Evolutionary conservation across 2,888 invertebrate genomes (phyloP).

Genomic region (Troides oblongomaculatus): DNA sequence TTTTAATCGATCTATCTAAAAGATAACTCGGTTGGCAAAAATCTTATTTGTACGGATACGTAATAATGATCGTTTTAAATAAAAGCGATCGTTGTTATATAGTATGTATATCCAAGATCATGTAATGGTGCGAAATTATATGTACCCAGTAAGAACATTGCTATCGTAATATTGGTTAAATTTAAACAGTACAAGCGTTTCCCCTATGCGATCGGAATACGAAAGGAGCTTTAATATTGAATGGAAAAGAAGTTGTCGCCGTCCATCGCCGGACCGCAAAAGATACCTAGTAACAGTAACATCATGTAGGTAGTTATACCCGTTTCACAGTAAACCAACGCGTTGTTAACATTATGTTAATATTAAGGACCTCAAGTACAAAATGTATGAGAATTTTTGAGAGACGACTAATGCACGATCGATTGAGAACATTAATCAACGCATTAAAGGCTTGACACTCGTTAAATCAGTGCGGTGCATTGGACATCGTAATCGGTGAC

Average conservation of each 20-base stretch:
- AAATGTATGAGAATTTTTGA: constrained; percentile 40
- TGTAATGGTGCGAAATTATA: background rate
- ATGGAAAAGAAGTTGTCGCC: constrained; percentile 22
- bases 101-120: background rate
- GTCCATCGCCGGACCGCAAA: constrained; percentile 21
- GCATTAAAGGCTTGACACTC: constrained; percentile 53
- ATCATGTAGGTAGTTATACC: constrained; percentile 26
- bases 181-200: constrained; percentile 19
- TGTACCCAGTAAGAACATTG: constrained; percentile 8
- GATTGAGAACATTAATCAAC: constrained; percentile 56
- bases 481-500: constrained; percentile 21
- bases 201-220: constrained; percentile 26
- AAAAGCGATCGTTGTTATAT: constrained; percentile 10
- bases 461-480: constrained; percentile 39
- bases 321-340: constrained; percentile 44
- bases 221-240: constrained; percentile 23
- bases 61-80: background rate
- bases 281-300: constrained; percentile 26
- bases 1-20: too few relatives aligned
- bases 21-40: too few relatives aligned
- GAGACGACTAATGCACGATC: constrained; percentile 38
- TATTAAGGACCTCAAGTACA: constrained; percentile 46
- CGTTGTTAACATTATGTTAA: constrained; percentile 48
- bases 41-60: too few relatives aligned
- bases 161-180: constrained; percentile 22